These are phyloP conservation scores for Palloptera scutellata DNA, from an alignment of 2,888 invertebrate species.

Conservation along the genomic window DNA sequence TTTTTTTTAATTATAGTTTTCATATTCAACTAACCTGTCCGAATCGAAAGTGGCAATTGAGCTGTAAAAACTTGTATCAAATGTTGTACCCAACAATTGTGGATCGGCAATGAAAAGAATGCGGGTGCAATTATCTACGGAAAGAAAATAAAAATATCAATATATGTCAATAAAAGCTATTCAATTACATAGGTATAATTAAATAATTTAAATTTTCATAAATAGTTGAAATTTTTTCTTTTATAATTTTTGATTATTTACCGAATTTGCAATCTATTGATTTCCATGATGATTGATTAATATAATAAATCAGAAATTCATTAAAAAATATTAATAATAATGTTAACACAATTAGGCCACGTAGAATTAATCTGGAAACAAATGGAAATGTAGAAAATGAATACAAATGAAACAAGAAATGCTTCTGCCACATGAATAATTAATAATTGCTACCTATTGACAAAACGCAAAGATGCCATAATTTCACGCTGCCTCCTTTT, in stretches of 20 bases:
- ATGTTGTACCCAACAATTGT: constrained; percentile 85
- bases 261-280: constrained; percentile 58
- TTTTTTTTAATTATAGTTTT: too few relatives aligned
- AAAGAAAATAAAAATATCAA: constrained; percentile 17
- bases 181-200: not conserved
- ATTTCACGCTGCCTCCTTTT: constrained; percentile 1
- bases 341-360: constrained; percentile 52
- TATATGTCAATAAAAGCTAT: not conserved
- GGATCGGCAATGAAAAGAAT: constrained; percentile 87
- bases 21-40: constrained; percentile 84
- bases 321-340: constrained; percentile 57
- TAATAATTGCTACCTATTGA: constrained; percentile 37
- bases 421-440: not conserved
- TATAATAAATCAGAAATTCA: constrained; percentile 58
- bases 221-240: not conserved
- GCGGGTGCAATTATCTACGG: constrained; percentile 68
- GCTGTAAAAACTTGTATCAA: constrained; percentile 75
- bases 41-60: constrained; percentile 84
- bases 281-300: constrained; percentile 59
- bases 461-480: constrained; percentile 42
- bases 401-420: constrained; percentile 2
- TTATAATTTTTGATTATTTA: constrained; percentile 40
- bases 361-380: constrained; percentile 51
- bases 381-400: constrained; percentile 10
- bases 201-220: not conserved